Percentiles rank a stretch among this genome's conserved stretches.
Evolutionary conservation across 2,113 vertebrate genomes (phyloP).

Genomic region (Coregonus clupeaformis): DNA sequence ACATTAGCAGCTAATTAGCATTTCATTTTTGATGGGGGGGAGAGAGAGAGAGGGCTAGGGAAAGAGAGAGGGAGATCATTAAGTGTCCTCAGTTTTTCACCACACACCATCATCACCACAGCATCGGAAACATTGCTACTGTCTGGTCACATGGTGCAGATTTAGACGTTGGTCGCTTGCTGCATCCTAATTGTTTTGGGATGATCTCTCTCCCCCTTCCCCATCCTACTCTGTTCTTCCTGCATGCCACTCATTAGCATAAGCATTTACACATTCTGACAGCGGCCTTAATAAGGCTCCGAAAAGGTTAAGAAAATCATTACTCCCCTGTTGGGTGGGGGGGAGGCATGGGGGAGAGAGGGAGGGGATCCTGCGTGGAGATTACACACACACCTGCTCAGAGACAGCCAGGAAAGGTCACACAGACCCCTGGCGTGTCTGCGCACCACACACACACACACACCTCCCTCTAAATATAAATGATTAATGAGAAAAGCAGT

Average conservation of each 20-base stretch:
- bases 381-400: slow-evolving; percentile 55
- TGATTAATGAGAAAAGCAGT: slow-evolving; percentile 45
- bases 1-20: no score
- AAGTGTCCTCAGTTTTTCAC: no score
- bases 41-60: no score
- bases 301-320: slow-evolving; percentile 67
- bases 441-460: slow-evolving; percentile 9
- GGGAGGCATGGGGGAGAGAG: slow-evolving; percentile 17
- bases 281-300: slow-evolving; percentile 60
- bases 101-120: no score
- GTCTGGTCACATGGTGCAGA: no score
- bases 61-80: no score
- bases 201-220: no score
- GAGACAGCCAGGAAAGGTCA: slow-evolving; percentile 61
- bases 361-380: no score
- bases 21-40: no score
- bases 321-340: slow-evolving; percentile 35
- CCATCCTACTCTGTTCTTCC: not conserved
- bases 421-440: slow-evolving; percentile 28
- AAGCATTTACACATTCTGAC: slow-evolving; percentile 66
- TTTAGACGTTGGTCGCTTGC: no score
- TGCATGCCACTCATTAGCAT: slow-evolving; percentile 52
- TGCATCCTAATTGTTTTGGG: not conserved
- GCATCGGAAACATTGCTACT: no score
- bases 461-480: slow-evolving; percentile 37